These are phyloP conservation scores for Porites lutea DNA, from an alignment of 64 coral and sea anemone species.

Conservation along the genomic window DNA sequence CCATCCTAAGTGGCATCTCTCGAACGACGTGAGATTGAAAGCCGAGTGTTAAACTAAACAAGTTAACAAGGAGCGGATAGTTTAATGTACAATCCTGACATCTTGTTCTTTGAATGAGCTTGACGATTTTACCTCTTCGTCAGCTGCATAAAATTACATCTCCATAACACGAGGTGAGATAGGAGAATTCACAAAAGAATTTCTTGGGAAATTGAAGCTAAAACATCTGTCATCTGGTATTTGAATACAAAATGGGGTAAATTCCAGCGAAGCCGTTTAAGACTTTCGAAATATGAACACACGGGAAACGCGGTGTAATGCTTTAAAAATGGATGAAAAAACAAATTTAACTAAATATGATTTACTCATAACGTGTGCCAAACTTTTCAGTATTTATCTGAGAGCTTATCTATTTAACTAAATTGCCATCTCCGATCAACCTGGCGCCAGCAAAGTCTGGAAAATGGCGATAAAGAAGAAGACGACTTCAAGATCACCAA, in stretches of 20 bases:
- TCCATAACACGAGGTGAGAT: neutral
- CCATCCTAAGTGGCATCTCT: neutral
- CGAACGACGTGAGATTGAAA: neutral
- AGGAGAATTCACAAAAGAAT: neutral
- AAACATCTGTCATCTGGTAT: neutral
- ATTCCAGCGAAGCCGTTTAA: neutral
- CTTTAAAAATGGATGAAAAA: neutral
- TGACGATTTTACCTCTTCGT: too few species aligned
- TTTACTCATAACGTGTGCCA: neutral
- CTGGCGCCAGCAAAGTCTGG: slow-evolving; percentile 24
- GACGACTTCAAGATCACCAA: neutral
- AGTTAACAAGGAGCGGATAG: slow-evolving; percentile 43
- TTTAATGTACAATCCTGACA: neutral
- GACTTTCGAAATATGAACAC: neutral
- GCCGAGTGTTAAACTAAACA: slow-evolving; percentile 13
- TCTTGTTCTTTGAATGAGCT: too few species aligned
- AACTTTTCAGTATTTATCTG: neutral
- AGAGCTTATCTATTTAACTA: neutral
- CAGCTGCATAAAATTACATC: too few species aligned
- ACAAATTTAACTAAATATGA: neutral
- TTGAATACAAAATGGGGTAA: neutral
- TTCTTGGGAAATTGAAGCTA: neutral
- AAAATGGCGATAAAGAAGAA: neutral
- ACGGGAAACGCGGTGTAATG: neutral
- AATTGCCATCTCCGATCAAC: neutral